Conservation (phyloP, 2,888 invertebrate species). For the Diloba caeruleocephala region DNA sequence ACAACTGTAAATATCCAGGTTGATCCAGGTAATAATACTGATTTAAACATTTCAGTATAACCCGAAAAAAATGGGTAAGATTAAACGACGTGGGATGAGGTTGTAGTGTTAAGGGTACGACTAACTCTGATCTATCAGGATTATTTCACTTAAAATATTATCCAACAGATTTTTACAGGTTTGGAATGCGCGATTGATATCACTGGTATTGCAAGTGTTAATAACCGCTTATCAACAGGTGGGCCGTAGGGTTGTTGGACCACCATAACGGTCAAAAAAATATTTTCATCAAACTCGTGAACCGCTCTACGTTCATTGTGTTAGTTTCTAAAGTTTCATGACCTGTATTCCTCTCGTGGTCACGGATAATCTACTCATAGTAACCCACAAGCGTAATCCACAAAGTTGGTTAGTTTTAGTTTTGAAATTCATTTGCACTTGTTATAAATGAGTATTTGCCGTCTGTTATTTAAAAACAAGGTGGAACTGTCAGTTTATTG, state of each 20-base stretch:
- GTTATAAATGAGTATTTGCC: conserved; percentile 2
- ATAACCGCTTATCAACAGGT: no score
- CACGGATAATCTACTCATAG: conserved; percentile 10
- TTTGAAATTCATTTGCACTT: conserved; percentile 16
- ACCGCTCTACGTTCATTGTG: conserved; percentile 2
- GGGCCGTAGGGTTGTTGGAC: no score
- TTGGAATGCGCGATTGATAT: not conserved
- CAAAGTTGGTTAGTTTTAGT: conserved; percentile 20
- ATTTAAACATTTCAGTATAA: conserved; percentile 13
- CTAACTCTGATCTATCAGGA: no score
- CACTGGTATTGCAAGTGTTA: no score
- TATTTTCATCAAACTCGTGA: no score
- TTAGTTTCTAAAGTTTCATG: conserved; percentile 8
- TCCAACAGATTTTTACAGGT: no score
- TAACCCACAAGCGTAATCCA: conserved; percentile 8
- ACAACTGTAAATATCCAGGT: conserved; percentile 14
- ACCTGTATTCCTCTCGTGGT: conserved; percentile 10
- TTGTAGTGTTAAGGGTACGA: not conserved
- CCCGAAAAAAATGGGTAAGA: conserved; percentile 1
- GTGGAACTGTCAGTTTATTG: not conserved
- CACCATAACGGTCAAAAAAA: no score
- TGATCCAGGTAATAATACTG: conserved; percentile 8
- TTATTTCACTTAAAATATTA: no score
- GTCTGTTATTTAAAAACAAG: conserved; percentile 6
- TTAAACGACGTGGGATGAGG: conserved; percentile 1